phyloP scores from a whole-genome alignment of 2,888 invertebrate species.

The Drosophila borealis region DNA sequence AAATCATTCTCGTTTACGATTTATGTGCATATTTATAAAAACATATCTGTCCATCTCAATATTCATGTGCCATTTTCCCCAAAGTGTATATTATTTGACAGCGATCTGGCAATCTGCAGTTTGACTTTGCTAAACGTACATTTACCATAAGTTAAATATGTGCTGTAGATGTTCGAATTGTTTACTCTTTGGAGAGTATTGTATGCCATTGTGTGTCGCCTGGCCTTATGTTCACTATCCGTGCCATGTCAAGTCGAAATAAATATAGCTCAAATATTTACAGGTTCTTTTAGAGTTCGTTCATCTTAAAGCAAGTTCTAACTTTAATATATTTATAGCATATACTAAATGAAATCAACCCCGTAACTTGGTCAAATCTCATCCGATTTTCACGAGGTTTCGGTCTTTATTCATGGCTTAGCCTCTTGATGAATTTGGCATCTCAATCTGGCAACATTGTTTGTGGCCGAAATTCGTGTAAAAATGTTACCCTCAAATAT shows the following conservation, averaged over 20 bases:
- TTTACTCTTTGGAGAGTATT: conserved; percentile 30
- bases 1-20: conserved; percentile 25
- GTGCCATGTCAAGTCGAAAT: conserved; percentile 4
- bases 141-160: conserved; percentile 4
- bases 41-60: neutral
- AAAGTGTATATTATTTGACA: conserved; percentile 21
- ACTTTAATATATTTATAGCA: no score
- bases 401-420: no score
- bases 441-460: no score
- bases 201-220: conserved; percentile 19
- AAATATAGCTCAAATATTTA: conserved; percentile 9
- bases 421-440: no score
- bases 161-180: conserved; percentile 17
- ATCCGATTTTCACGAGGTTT: no score
- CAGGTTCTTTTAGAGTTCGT: neutral
- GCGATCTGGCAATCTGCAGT: conserved; percentile 16
- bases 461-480: no score
- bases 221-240: conserved; percentile 5
- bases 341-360: no score
- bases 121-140: conserved; percentile 33
- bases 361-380: no score
- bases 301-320: no score
- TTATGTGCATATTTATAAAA: conserved; percentile 24
- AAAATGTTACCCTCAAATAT: no score
- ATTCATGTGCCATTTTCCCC: neutral